A percentile compares a stretch with the other conserved stretches of the same genome.
Conservation (phyloP, 2,113 vertebrate species). For the Lophochroa leadbeateri region DNA sequence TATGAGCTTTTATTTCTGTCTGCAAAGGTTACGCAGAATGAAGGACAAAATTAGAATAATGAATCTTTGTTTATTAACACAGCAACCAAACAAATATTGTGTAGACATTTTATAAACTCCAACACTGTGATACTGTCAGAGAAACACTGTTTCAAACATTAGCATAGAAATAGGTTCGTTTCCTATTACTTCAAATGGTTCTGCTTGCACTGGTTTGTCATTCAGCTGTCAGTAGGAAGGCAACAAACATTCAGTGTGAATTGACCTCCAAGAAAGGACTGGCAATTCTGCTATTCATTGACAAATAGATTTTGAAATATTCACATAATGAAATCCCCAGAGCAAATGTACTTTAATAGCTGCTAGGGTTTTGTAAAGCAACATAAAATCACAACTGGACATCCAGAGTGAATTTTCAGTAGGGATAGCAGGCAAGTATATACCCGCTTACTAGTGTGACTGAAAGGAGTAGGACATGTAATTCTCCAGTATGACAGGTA, state of each 20-base stretch:
- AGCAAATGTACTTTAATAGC: conserved; percentile 1
- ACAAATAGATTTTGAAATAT: conserved; percentile 46
- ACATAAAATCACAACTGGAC: neutral
- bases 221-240: conserved; percentile 36
- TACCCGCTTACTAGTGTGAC: neutral
- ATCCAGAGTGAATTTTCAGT: neutral
- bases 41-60: conserved; percentile 62
- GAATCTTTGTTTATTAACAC: conserved; percentile 33
- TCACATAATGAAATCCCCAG: conserved; percentile 26
- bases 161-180: conserved; percentile 40
- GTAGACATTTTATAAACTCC: conserved; percentile 40
- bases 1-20: conserved; percentile 55
- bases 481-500: neutral
- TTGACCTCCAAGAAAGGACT: conserved; percentile 36
- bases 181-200: conserved; percentile 17
- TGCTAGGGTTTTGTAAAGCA: neutral
- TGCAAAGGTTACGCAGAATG: conserved; percentile 53
- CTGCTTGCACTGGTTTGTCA: conserved; percentile 17
- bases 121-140: neutral
- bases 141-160: conserved; percentile 11
- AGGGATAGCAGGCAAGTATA: neutral
- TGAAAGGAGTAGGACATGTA: neutral
- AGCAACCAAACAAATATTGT: neutral
- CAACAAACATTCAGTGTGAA: conserved; percentile 2
- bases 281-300: neutral